Percentiles rank a stretch among this genome's conserved stretches.
Conservation (phyloP, 2,113 vertebrate genomes). For the Xiphophorus couchianus region DNA sequence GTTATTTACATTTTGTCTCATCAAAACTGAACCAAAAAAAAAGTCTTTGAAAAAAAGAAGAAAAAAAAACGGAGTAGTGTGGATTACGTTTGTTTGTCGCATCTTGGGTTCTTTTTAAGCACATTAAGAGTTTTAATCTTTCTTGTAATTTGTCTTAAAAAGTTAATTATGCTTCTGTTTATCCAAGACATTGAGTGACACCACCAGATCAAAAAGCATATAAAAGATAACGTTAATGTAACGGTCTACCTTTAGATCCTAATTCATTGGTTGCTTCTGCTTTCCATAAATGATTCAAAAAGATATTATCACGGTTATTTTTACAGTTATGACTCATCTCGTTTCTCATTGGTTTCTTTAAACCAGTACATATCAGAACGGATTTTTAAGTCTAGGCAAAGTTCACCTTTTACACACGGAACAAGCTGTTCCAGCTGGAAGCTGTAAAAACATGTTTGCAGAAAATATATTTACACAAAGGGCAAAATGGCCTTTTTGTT, state of each 20-base stretch:
- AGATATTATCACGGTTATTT: not conserved
- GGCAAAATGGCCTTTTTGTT: not conserved
- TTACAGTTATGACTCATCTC: not conserved
- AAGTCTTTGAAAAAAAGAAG: too few relatives aligned
- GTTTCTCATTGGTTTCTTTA: not conserved
- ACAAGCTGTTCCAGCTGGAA: not conserved
- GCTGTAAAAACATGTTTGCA: not conserved
- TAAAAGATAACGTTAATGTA: not conserved
- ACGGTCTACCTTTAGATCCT: not conserved
- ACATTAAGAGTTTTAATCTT: too few relatives aligned
- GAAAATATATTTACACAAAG: not conserved
- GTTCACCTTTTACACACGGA: not conserved
- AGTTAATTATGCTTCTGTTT: too few relatives aligned
- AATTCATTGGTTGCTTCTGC: not conserved
- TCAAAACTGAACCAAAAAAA: too few relatives aligned
- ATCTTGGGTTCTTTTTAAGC: too few relatives aligned
- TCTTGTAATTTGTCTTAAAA: too few relatives aligned
- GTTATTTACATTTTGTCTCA: too few relatives aligned
- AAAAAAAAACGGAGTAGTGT: too few relatives aligned
- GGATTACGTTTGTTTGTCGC: too few relatives aligned
- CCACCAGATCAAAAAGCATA: too few relatives aligned
- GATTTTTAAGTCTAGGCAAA: not conserved
- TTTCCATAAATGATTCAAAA: not conserved
- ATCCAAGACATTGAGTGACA: too few relatives aligned
- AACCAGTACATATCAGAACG: not conserved